A percentile compares a stretch with the other conserved stretches of the same genome.
Evolutionary conservation across 2,113 vertebrate species (phyloP).

Genomic region (Theristicus caerulescens): DNA sequence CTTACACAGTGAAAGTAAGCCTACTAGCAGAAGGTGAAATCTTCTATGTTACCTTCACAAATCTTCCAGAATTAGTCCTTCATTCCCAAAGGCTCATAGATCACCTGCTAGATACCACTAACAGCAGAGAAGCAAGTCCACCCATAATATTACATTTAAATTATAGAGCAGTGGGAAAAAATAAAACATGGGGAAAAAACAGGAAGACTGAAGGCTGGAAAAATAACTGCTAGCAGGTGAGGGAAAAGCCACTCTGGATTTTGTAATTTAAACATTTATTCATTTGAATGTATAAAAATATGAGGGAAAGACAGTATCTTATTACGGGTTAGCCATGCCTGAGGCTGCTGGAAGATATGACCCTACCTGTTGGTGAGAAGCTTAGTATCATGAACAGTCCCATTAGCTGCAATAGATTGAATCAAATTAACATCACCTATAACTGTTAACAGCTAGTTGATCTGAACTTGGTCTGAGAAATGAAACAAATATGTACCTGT

Average conservation of each 20-base stretch:
- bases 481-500: neutral
- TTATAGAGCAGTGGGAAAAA: neutral
- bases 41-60: neutral
- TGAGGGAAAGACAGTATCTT: neutral
- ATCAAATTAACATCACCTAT: neutral
- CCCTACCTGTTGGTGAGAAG: neutral
- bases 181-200: accelerated
- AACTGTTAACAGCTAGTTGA: neutral
- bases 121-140: neutral
- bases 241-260: neutral
- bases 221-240: neutral
- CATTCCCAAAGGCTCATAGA: neutral
- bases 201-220: neutral
- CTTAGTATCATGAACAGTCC: neutral
- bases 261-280: neutral
- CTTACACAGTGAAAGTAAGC: neutral
- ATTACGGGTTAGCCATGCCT: neutral
- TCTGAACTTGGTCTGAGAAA: neutral
- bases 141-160: neutral
- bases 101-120: neutral
- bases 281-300: neutral
- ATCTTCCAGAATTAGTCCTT: neutral
- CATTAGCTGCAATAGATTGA: neutral
- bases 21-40: neutral
- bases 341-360: neutral